Evolutionary conservation across 1,140 invertebrate species (phyloP).

Genomic region (Octopus sinensis): DNA sequence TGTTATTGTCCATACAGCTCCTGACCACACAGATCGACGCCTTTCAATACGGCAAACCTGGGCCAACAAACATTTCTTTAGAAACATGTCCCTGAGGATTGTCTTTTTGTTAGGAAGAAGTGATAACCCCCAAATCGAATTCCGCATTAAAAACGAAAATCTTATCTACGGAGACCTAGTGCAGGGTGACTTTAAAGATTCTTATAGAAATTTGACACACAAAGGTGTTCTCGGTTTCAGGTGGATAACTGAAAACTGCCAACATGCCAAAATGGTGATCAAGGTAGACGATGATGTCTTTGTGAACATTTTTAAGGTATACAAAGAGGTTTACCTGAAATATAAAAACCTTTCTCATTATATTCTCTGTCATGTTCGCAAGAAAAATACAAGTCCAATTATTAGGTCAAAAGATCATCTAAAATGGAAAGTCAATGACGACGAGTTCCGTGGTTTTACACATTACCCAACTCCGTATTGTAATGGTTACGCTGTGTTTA

Average conservation of each 20-base stretch:
- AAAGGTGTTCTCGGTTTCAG: constrained; percentile 78
- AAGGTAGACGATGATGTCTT: constrained; percentile 89
- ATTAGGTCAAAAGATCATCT: constrained; percentile 18
- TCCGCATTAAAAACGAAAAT: constrained; percentile 33
- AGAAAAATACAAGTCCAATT: constrained; percentile 31
- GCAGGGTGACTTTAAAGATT: constrained; percentile 49
- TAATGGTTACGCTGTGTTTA: constrained; percentile 53
- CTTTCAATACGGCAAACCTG: constrained; percentile 48
- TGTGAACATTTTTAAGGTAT: constrained; percentile 67
- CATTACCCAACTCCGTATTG: constrained; percentile 49
- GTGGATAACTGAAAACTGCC: constrained; percentile 71
- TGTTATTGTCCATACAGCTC: constrained; percentile 44
- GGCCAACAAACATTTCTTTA: constrained; percentile 38
- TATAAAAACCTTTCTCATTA: constrained; percentile 22
- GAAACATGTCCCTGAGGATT: constrained; percentile 31
- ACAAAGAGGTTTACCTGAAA: constrained; percentile 21
- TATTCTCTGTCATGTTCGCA: constrained; percentile 32
- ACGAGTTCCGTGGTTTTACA: constrained; percentile 30
- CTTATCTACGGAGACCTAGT: constrained; percentile 42
- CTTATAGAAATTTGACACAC: constrained; percentile 49
- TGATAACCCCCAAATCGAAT: constrained; percentile 37
- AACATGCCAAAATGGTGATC: constrained; percentile 67
- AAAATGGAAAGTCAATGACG: constrained; percentile 25
- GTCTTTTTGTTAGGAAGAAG: constrained; percentile 71
- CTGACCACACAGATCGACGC: constrained; percentile 38